phyloP scores from a whole-genome alignment of 2,888 invertebrate species.

The Dicyrtomina minuta region DNA sequence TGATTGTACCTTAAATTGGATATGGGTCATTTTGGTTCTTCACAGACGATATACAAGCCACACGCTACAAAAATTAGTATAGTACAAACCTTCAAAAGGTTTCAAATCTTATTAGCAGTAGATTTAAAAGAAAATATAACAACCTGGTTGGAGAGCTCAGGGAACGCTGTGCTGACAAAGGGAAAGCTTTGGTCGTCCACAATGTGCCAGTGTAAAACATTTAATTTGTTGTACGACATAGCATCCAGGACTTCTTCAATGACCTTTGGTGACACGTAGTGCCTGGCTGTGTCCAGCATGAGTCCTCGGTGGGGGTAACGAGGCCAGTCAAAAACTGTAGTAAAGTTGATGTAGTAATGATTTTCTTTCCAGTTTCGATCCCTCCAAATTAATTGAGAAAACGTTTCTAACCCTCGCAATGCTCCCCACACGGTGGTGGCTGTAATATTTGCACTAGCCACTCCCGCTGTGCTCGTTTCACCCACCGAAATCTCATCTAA shows the following conservation, averaged over 20 bases:
- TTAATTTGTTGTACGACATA: conserved; percentile 87
- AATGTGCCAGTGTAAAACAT: conserved; percentile 94
- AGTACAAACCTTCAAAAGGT: neutral
- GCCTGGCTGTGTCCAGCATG: conserved; percentile 82
- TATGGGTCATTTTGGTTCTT: no score
- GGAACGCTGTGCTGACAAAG: conserved; percentile 75
- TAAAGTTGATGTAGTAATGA: conserved; percentile 68
- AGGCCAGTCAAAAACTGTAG: conserved; percentile 72
- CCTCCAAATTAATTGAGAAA: conserved; percentile 71
- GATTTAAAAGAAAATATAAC: no score
- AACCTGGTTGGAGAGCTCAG: conserved; percentile 62
- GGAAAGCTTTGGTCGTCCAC: conserved; percentile 93
- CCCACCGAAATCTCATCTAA: conserved; percentile 7
- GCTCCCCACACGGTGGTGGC: conserved; percentile 56
- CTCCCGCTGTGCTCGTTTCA: neutral
- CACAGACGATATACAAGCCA: no score
- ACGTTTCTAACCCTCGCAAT: conserved; percentile 80
- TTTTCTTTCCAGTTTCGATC: conserved; percentile 54
- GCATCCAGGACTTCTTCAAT: conserved; percentile 73
- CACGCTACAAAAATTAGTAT: neutral
- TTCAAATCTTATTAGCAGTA: no score
- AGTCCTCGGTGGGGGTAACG: conserved; percentile 79
- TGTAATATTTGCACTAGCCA: conserved; percentile 36
- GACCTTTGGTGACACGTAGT: conserved; percentile 70
- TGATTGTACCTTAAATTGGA: no score